Base-by-base conservation (phyloP, 2,888 invertebrate species). In the Cephus pygmeus region DNA sequence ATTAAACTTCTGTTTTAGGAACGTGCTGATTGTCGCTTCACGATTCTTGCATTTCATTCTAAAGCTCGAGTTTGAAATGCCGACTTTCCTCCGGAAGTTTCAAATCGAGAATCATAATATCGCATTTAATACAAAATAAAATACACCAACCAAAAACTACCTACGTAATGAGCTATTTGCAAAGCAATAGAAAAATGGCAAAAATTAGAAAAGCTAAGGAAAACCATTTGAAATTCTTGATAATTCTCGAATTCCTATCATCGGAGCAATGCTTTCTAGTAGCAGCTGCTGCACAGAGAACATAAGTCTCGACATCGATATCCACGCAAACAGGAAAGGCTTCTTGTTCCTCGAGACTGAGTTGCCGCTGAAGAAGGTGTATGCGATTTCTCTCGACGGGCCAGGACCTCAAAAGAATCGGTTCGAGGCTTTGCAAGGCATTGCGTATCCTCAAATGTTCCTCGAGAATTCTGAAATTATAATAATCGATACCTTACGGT, bases 241-340 rank as follows among this genome's bases (percentile, higher is more conserved):
- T 80, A 69, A 87, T 79, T 40, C 73, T 84, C 15, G 85, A 56
- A 79, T 84, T 86, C 34, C 30, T 34, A 75, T 88, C 84, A 73
- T 86, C 83, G 75, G 84, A 85, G 79, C 90, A 90, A 78, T 88
- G 80, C 79, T 88, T 90, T 77, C 81, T 86, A 12, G 84, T 81
- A 9, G 88, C 83, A 23, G 90, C 90, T 6, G 89, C 87, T 2
- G 86, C 82, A 75, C 90, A 90, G 12, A 90, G 80, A 15, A 88
- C 84, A 79, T 90, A 90, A 78, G 86, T 83, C 79, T 90, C 90
- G 34, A 89, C 69, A 80, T 90, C 90, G 79, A 90, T 85, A 75
- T 88, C 86, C 69, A 84, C 77, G 69, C 71, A 76, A 73, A 90
- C 78, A 40, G 88, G 85, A 84, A 88, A 89, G 73, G 82, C 81